Conservation (phyloP, 2,797 vertebrate genomes). For the Kryptolebias ocellatus region DNA sequence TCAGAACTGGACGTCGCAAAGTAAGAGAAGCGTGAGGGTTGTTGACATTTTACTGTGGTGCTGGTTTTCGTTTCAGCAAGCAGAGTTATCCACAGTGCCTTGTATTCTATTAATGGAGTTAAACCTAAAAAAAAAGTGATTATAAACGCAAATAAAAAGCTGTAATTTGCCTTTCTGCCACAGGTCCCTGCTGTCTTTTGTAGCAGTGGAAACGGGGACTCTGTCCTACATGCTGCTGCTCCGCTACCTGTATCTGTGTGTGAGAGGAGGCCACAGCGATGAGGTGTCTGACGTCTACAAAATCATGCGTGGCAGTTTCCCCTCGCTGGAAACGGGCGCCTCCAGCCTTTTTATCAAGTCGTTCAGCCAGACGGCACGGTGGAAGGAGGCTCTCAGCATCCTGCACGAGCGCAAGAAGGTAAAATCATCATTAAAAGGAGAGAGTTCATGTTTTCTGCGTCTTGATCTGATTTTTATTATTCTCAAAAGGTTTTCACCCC, state of each 20-base stretch:
- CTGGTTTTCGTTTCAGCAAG: background rate
- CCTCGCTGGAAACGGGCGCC: slow-evolving; percentile 84
- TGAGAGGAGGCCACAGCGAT: slow-evolving; percentile 74
- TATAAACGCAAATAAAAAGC: no score
- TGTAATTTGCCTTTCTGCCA: background rate
- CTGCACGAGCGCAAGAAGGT: slow-evolving; percentile 86
- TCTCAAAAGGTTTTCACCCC: slow-evolving; percentile 73
- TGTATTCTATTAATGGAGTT: background rate
- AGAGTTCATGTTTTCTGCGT: background rate
- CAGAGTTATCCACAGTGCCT: background rate
- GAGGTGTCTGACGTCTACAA: slow-evolving; percentile 89
- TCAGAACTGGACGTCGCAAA: slow-evolving; percentile 87
- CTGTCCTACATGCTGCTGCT: slow-evolving; percentile 86
- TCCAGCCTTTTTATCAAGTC: slow-evolving; percentile 88
- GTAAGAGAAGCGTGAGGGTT: slow-evolving; percentile 43
- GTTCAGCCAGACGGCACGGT: slow-evolving; percentile 84
- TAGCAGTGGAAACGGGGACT: slow-evolving; percentile 84
- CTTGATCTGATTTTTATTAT: background rate
- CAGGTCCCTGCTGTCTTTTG: slow-evolving; percentile 87
- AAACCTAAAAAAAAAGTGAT: background rate
- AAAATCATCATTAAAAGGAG: background rate
- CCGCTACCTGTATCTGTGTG: slow-evolving; percentile 88
- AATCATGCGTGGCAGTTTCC: slow-evolving; percentile 88
- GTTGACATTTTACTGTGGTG: background rate
- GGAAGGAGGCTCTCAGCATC: slow-evolving; percentile 84